These are phyloP conservation scores for Sarcophaga carnaria DNA, from an alignment of 2,888 invertebrate genomes.

Conservation along the genomic window DNA sequence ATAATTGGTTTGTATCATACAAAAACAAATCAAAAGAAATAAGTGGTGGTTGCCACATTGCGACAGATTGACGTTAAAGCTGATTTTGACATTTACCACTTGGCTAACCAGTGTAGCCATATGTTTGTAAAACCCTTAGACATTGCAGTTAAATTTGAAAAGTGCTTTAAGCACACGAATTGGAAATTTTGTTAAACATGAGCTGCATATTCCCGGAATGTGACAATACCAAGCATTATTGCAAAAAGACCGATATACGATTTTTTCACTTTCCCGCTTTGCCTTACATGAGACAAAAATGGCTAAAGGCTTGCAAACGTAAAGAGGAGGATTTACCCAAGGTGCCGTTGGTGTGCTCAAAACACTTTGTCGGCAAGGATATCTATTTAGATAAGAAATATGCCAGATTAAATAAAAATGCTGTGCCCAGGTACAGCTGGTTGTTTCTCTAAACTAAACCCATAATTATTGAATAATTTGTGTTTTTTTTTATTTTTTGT, in stretches of 20 bases:
- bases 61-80: neutral
- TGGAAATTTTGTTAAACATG: neutral
- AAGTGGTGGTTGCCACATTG: neutral
- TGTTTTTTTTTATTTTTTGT: neutral
- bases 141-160: neutral
- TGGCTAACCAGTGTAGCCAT: neutral
- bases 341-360: neutral
- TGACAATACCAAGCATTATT: neutral
- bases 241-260: neutral
- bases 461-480: too few relatives aligned
- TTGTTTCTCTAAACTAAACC: neutral
- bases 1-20: neutral
- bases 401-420: neutral
- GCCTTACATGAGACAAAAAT: conserved; percentile 3
- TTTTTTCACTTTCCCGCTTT: conserved; percentile 14
- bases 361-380: neutral
- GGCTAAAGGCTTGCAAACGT: neutral
- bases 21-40: neutral
- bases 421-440: neutral
- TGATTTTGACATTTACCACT: neutral
- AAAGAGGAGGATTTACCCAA: neutral
- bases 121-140: neutral
- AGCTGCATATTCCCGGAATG: neutral
- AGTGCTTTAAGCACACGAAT: neutral
- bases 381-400: neutral